Evolutionary conservation across 1,140 invertebrate genomes (phyloP).

Genomic region (Dendrolimus kikuchii): DNA sequence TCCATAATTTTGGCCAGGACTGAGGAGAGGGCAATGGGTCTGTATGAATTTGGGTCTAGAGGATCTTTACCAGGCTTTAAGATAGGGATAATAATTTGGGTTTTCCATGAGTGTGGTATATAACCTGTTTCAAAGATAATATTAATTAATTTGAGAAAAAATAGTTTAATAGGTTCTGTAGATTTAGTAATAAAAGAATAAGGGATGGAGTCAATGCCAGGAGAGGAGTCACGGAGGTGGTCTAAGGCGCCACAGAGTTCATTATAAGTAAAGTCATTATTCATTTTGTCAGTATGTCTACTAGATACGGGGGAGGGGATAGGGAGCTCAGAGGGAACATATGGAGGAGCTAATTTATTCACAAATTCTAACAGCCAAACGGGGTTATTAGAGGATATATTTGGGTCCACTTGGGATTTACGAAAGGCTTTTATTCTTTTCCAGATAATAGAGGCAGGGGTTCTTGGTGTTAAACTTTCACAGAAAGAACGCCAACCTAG

Average conservation of each 20-base stretch:
- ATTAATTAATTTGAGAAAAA: slow-evolving; percentile 2
- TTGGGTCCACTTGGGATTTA: too few species aligned
- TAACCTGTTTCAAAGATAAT: too few species aligned
- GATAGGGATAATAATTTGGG: too few species aligned
- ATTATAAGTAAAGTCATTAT: slow-evolving; percentile 9
- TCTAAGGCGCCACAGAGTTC: slow-evolving; percentile 10
- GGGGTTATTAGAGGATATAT: too few species aligned
- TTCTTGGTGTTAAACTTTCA: slow-evolving; percentile 1
- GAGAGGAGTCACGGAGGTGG: slow-evolving; percentile 10
- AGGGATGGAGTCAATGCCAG: slow-evolving; percentile 13
- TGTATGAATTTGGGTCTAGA: too few species aligned
- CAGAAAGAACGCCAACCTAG: too few species aligned
- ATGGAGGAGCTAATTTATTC: slow-evolving; percentile 9
- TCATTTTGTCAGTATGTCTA: not conserved
- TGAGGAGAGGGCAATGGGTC: too few species aligned
- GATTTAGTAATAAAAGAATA: slow-evolving; percentile 16
- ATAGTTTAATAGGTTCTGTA: slow-evolving; percentile 2
- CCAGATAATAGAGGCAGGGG: not conserved
- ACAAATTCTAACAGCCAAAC: not conserved
- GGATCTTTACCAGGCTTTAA: too few species aligned
- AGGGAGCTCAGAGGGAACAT: slow-evolving; percentile 1
- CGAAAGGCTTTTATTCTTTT: slow-evolving; percentile 1
- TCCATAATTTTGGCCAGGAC: too few species aligned
- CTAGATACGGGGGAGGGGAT: not conserved
- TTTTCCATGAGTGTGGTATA: too few species aligned